Evolutionary conservation across 2,888 invertebrate species (phyloP).

Genomic region (Odontocerum albicorne): DNA sequence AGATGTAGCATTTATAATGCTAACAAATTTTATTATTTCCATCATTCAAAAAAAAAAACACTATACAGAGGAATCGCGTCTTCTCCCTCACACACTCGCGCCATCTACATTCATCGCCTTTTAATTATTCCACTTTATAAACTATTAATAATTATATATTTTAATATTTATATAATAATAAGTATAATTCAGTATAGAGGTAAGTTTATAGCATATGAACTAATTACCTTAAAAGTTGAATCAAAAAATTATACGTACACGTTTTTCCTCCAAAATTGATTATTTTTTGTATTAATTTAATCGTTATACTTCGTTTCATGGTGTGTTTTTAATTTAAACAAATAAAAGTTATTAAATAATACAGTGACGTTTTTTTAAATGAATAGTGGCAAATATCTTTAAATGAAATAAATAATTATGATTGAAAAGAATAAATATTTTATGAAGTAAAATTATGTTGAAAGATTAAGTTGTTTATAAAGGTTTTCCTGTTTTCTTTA

Average conservation of each 20-base stretch:
- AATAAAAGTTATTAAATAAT: no score
- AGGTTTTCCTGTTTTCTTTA: no score
- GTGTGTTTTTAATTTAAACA: no score
- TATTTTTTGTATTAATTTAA: neutral
- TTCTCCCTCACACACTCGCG: constrained; percentile 13
- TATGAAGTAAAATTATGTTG: no score
- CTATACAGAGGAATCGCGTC: constrained; percentile 34
- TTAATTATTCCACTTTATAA: constrained; percentile 31
- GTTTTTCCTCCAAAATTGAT: constrained; percentile 3
- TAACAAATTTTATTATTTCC: constrained; percentile 44
- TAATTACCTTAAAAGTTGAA: constrained; percentile 35
- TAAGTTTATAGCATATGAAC: constrained; percentile 36
- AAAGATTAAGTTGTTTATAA: no score
- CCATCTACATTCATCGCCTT: constrained; percentile 30
- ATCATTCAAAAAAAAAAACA: constrained; percentile 37
- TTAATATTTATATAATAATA: constrained; percentile 36
- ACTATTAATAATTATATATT: constrained; percentile 30
- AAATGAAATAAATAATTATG: no score
- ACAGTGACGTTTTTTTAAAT: no score
- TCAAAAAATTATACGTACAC: constrained; percentile 34
- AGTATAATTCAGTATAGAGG: constrained; percentile 37
- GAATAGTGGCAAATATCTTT: no score
- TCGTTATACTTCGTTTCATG: neutral
- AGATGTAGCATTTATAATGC: constrained; percentile 63
- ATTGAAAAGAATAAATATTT: no score